Percentiles rank a stretch among this genome's conserved stretches.
Conservation (phyloP, 2,888 invertebrate species). For the Crematogaster levior region DNA sequence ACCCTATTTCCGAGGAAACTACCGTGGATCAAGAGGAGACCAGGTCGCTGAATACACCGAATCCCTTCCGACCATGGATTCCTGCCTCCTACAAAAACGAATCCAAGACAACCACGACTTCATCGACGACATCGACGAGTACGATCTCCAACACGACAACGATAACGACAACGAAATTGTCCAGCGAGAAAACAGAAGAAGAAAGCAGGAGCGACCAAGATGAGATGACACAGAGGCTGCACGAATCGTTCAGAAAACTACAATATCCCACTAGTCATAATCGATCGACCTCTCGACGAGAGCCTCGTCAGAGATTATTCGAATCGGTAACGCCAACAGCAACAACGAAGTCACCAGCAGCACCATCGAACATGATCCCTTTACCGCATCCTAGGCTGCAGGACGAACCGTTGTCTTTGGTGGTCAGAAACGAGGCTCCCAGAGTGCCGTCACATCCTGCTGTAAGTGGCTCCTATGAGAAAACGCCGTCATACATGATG, state of each 20-base stretch:
- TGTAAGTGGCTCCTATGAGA: slow-evolving; percentile 82
- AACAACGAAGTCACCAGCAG: slow-evolving; percentile 76
- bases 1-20: slow-evolving; percentile 76
- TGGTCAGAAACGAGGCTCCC: slow-evolving; percentile 85
- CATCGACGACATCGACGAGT: background rate
- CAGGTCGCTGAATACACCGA: slow-evolving; percentile 82
- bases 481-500: slow-evolving; percentile 64
- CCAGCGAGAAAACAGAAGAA: background rate
- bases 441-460: slow-evolving; percentile 88
- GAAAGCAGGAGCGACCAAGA: slow-evolving; percentile 64
- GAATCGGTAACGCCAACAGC: slow-evolving; percentile 60
- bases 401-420: slow-evolving; percentile 89
- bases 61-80: slow-evolving; percentile 90
- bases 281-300: slow-evolving; percentile 66
- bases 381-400: slow-evolving; percentile 83
- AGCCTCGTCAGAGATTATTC: slow-evolving; percentile 67
- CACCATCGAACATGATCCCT: slow-evolving; percentile 67
- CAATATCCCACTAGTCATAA: slow-evolving; percentile 34
- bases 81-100: slow-evolving; percentile 68
- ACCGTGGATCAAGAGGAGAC: slow-evolving; percentile 78
- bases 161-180: slow-evolving; percentile 9
- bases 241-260: slow-evolving; percentile 52
- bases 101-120: slow-evolving; percentile 44
- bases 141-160: slow-evolving; percentile 14
- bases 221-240: slow-evolving; percentile 72